Evolutionary conservation across 1,140 invertebrate genomes (phyloP), one percentile per base, ranked within the genome.

Genomic region (Cherax destructor): DNA sequence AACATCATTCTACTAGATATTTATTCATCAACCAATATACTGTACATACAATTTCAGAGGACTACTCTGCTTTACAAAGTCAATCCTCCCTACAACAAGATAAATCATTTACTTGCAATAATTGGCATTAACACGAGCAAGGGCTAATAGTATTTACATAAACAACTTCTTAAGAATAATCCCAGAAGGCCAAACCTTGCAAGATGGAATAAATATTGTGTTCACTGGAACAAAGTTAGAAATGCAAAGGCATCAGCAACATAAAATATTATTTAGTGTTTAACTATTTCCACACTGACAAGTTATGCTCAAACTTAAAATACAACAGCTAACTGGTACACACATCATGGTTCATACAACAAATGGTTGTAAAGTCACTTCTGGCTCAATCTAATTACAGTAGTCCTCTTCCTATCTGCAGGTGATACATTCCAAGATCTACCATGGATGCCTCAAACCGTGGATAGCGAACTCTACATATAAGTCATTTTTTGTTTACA

Each of bases 81-180:
- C 79, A 78, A 76, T 80, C 88, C 83, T 85, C 83, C 81, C 88
- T 91, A 91, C 88, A 91, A 91, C 88, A 91, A 91, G 88, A 91
- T 91, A 91, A 91, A 91, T 91, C 76, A 91, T 91, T 91, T 90
- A 90, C 88, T 90, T 91, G 86, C 83, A 91, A 80, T 91, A 91
- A 84, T 91, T 85, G 83, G 88, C 88, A 91, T 91, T 84, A 91
- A 91, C 88, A 91, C 65, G 69, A 91, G 83, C 74, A 91, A 79
- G 88, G 88, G 88, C 83, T 74, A 85, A 47, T 69, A 84, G 69
- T 91, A 85, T 91, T 77, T 91, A 91, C 83, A 91, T 49, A 91
- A 84, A 86, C 74, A 79, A 86, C 61, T 91, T 91, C 88, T 72
- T 83, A 91, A 86, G 83, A 91, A 85, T 91, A 90, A 84, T 90